phyloP scores from a whole-genome alignment of 2,888 invertebrate species.

The Amphipyra tragopoginis region DNA sequence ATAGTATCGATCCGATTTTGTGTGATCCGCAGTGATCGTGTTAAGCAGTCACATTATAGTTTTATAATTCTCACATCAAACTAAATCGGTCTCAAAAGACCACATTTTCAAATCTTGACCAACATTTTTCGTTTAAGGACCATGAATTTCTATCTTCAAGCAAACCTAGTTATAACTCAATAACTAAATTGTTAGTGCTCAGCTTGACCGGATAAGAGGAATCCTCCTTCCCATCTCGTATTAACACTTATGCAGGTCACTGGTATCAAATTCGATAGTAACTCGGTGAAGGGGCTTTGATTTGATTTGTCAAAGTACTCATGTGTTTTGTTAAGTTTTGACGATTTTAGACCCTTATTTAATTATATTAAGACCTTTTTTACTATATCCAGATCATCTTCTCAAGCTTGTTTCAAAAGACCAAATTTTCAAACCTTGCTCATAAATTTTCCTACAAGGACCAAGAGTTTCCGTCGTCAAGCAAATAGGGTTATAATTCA shows the following conservation, averaged over 20 bases:
- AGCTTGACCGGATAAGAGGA: slow-evolving; percentile 42
- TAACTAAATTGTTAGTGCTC: slow-evolving; percentile 30
- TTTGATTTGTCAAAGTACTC: neutral
- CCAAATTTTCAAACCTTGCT: too few species aligned
- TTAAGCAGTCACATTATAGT: too few species aligned
- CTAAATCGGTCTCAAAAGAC: too few species aligned
- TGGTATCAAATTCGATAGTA: slow-evolving; percentile 39
- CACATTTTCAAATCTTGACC: too few species aligned
- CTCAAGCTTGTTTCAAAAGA: too few species aligned
- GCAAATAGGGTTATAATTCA: slow-evolving; percentile 42
- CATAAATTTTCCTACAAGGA: slow-evolving; percentile 4
- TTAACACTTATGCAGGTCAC: slow-evolving; percentile 54
- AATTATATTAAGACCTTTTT: too few species aligned
- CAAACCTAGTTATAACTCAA: slow-evolving; percentile 39
- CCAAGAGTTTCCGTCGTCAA: slow-evolving; percentile 7
- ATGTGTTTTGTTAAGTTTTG: too few species aligned
- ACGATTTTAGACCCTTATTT: too few species aligned
- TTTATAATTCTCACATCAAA: too few species aligned
- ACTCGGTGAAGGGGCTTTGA: slow-evolving; percentile 34
- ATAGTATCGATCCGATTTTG: too few species aligned
- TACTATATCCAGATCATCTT: too few species aligned
- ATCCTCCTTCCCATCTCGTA: slow-evolving; percentile 46
- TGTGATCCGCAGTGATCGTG: too few species aligned
- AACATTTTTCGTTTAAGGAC: slow-evolving; percentile 9
- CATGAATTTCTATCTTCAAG: slow-evolving; percentile 6